These are phyloP conservation scores for Gorilla gorilla DNA, from an alignment of 2,113 vertebrate genomes.

Conservation along the genomic window DNA sequence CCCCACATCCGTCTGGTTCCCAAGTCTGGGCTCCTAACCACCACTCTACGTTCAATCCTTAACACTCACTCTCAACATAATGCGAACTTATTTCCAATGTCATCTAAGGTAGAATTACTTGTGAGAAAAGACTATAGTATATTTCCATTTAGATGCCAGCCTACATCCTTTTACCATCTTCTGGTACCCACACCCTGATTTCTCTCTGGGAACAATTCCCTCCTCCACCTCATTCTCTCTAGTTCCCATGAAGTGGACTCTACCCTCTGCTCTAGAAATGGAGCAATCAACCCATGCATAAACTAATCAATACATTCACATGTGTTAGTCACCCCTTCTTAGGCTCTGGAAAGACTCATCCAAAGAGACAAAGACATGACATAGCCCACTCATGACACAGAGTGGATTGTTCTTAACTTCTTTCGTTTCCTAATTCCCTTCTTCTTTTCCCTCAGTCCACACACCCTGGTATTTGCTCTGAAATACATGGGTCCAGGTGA, in stretches of 20 bases:
- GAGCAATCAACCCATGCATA: fast-evolving
- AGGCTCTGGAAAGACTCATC: not conserved
- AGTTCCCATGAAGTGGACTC: not conserved
- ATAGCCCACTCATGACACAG: not conserved
- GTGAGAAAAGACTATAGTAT: not conserved
- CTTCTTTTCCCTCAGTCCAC: not conserved
- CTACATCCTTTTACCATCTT: not conserved
- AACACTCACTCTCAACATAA: not conserved
- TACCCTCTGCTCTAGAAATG: not conserved
- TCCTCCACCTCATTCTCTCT: not conserved
- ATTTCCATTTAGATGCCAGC: not conserved
- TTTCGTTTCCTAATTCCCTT: not conserved
- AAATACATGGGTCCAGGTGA: not conserved
- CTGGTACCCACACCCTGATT: not conserved
- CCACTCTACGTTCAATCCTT: not conserved
- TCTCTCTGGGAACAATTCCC: not conserved
- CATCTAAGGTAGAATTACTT: not conserved
- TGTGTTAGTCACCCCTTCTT: too few species aligned
- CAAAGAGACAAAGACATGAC: not conserved
- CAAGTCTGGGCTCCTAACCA: too few species aligned
- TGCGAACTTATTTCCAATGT: not conserved
- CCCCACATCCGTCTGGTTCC: not conserved
- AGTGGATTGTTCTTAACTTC: not conserved
- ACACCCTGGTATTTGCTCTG: not conserved
- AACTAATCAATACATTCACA: not conserved